Evolutionary conservation across 1,140 invertebrate species (phyloP).

Genomic region (Drosophila punjabiensis): DNA sequence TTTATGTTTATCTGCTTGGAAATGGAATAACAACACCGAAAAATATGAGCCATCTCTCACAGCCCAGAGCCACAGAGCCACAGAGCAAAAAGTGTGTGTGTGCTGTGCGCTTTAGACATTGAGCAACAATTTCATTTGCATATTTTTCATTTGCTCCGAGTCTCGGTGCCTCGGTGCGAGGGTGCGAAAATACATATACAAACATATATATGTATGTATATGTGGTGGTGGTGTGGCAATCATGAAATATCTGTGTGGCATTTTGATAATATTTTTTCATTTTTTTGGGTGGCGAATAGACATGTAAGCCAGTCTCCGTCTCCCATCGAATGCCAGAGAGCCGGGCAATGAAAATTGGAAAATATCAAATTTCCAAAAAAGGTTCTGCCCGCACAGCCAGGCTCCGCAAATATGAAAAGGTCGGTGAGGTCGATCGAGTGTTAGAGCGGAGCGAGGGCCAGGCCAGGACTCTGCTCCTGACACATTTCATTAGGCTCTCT

Average conservation of each 20-base stretch:
- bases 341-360: constrained; percentile 79
- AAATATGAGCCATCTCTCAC: constrained; percentile 43
- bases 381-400: constrained; percentile 16
- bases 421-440: constrained; percentile 64
- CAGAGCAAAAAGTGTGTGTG: constrained; percentile 43
- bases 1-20: constrained; percentile 73
- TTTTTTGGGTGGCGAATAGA: constrained; percentile 38
- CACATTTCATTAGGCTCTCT: constrained; percentile 78
- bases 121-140: constrained; percentile 83
- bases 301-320: constrained; percentile 59
- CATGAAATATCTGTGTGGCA: constrained; percentile 56
- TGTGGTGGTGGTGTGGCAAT: constrained; percentile 9
- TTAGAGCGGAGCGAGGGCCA: constrained; percentile 18
- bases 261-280: constrained; percentile 57
- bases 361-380: constrained; percentile 76
- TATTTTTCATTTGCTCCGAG: constrained; percentile 73
- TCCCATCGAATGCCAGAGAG: constrained; percentile 59
- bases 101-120: constrained; percentile 58
- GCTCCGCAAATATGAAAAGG: constrained; percentile 41
- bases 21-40: constrained; percentile 73
- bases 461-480: constrained; percentile 62
- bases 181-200: constrained; percentile 54
- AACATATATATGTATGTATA: constrained; percentile 10
- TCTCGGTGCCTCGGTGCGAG: constrained; percentile 26
- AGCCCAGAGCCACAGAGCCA: constrained; percentile 27